Evolutionary conservation across 2,113 vertebrate species (phyloP).

Genomic region (Tachysurus fulvidraco): DNA sequence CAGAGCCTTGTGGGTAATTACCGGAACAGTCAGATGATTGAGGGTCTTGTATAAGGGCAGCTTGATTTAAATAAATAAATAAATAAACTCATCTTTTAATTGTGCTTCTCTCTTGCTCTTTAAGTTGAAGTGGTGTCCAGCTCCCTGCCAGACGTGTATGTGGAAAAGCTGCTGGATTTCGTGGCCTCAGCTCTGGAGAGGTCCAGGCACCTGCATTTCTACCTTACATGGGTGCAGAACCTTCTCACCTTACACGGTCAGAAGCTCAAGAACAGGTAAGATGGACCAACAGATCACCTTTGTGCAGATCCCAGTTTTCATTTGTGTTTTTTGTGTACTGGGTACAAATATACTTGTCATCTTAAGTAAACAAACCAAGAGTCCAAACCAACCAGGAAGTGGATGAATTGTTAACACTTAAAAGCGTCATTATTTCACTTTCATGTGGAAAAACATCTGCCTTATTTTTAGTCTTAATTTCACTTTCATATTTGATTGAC

Average conservation of each 20-base stretch:
- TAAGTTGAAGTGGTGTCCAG: slow-evolving; percentile 83
- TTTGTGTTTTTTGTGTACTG: background rate
- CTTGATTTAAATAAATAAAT: too few species aligned
- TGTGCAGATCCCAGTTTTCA: background rate
- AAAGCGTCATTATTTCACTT: background rate
- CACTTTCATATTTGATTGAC: slow-evolving; percentile 34
- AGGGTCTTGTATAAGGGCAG: background rate
- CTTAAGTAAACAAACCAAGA: background rate
- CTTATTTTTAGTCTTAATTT: background rate
- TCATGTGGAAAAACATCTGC: background rate
- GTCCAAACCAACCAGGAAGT: background rate
- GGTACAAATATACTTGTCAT: background rate
- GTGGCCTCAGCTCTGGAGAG: slow-evolving; percentile 83
- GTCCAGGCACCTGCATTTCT: slow-evolving; percentile 90
- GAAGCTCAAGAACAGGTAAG: slow-evolving; percentile 88
- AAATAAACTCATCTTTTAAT: background rate
- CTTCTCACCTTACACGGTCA: slow-evolving; percentile 88
- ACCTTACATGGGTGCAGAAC: slow-evolving; percentile 85
- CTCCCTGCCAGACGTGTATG: slow-evolving; percentile 87
- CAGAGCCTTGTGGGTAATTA: background rate
- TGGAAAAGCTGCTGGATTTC: slow-evolving; percentile 88
- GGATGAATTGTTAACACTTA: background rate
- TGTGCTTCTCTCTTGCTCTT: slow-evolving; percentile 10
- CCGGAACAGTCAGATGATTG: background rate
- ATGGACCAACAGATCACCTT: background rate